Percentiles rank a stretch among this genome's conserved stretches.
Conservation (phyloP, 2,888 invertebrate genomes). For the Odontocerum albicorne region DNA sequence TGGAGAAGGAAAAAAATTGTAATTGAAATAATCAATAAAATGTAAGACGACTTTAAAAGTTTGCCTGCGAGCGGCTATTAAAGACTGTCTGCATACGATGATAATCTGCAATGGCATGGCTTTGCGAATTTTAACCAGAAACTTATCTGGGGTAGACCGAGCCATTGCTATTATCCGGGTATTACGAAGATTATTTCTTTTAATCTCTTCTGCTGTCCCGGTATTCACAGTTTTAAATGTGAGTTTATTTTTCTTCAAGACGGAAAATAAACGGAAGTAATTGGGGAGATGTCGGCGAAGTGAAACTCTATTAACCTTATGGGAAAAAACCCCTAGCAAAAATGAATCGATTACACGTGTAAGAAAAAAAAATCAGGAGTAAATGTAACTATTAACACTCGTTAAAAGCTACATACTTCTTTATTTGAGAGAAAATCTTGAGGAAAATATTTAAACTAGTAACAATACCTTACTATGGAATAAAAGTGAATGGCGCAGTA, state of each 20-base stretch:
- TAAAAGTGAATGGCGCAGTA: no score
- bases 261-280: slow-evolving; percentile 27
- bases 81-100: slow-evolving; percentile 27
- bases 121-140: slow-evolving; percentile 36
- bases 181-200: slow-evolving; percentile 36
- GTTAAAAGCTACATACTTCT: no score
- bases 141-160: slow-evolving; percentile 27
- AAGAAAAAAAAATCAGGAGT: no score
- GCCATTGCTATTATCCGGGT: slow-evolving; percentile 29
- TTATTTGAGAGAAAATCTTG: no score
- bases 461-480: no score
- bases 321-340: no score
- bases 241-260: slow-evolving; percentile 31
- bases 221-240: slow-evolving; percentile 28
- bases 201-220: slow-evolving; percentile 31
- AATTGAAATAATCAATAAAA: slow-evolving; percentile 33
- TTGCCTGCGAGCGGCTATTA: slow-evolving; percentile 11
- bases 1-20: slow-evolving; percentile 21
- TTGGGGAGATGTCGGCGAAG: slow-evolving; percentile 23
- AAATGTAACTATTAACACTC: no score
- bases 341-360: no score
- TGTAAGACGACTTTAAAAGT: slow-evolving; percentile 25
- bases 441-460: no score
- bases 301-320: not conserved
- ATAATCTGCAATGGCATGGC: slow-evolving; percentile 34